Base-by-base conservation (phyloP, 2,113 vertebrate species). In the Dromiciops gliroides region DNA sequence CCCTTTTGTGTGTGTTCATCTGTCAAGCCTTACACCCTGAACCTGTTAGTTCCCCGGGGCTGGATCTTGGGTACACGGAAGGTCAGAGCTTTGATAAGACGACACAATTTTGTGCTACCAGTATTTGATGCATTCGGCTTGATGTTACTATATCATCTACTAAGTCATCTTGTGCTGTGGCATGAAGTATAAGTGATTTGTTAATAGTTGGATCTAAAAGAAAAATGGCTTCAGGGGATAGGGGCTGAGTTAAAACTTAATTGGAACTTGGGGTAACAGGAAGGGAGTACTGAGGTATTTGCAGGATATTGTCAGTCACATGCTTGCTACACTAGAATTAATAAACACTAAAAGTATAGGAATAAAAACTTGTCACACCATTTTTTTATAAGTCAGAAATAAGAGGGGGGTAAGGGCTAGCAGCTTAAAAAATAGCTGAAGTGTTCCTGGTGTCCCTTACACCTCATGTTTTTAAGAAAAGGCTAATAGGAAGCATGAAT, bases 281-380 rank as follows among this genome's bases (percentile, higher is more conserved):
- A 67, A 67, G 60, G n/a, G 6, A 8, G 67, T 83, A 22, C 67
- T 83, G 67, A 83, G n/a, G 19, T 83, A 83, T 83, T 44, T 83
- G 67, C 19, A 83, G 67, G n/a, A 83, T 75, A n/a, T 19, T n/a
- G 60, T 75, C 53, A 56, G 25, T 56, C 67, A 83, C 67, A 83
- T 22, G 67, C 67, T 44, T 44, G n/a, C 44, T 83, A 83, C n/a
- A 44, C 90, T 14, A 91, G 31, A 26, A 90, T 92, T 89, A 90
- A n/a, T 28, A 50, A 89, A 92, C 90, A 92, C 31, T 50, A 52
- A 91, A 92, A 50, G 93, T 44, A 50, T 48, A 60, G 93, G 94
- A 48, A 47, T 22, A 93, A 56, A 50, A 51, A 92, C 37, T 19
- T 26, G 12, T 91, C 60, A 90, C 12, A 48, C 9, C 37, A 89